Evolutionary conservation across 2,113 vertebrate genomes (phyloP).

Genomic region (Rhinopomastus cyanomelas): DNA sequence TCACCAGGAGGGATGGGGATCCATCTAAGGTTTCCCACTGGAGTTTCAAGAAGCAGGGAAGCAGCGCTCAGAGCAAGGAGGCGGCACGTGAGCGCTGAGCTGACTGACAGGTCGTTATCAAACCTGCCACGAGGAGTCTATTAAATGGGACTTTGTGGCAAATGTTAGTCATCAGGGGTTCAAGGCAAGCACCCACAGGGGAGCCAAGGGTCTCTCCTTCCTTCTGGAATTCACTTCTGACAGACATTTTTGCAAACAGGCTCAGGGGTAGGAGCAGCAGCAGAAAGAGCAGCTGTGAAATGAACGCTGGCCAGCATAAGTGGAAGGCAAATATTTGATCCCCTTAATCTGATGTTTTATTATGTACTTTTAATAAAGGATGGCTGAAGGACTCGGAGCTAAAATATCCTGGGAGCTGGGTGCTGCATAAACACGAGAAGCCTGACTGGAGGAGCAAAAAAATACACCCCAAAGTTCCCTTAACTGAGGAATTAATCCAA

Average conservation of each 20-base stretch:
- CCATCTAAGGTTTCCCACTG: background rate
- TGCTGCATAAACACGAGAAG: background rate
- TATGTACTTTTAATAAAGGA: conserved; percentile 64
- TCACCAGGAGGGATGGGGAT: accelerated
- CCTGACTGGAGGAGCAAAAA: background rate
- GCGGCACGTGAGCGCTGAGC: background rate
- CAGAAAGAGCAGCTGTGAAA: conserved; percentile 37
- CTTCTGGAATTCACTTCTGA: background rate
- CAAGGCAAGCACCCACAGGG: background rate
- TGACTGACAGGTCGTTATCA: background rate
- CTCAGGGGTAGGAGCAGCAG: background rate
- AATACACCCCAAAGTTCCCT: background rate
- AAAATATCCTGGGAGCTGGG: background rate
- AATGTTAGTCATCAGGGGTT: background rate
- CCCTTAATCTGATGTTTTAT: conserved; percentile 44
- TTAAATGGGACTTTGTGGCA: background rate
- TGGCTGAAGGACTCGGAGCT: background rate
- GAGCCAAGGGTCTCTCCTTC: background rate
- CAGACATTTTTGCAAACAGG: conserved; percentile 19
- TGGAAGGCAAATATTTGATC: conserved; percentile 57
- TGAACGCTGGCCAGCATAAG: background rate
- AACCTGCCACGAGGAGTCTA: background rate
- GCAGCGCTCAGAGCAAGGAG: background rate
- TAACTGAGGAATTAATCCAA: background rate
- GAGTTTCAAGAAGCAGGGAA: background rate